Percentiles rank a stretch among this genome's conserved stretches.
phyloP scores from a whole-genome alignment of 1,140 invertebrate genomes.

The Cecropterus lyciades region DNA sequence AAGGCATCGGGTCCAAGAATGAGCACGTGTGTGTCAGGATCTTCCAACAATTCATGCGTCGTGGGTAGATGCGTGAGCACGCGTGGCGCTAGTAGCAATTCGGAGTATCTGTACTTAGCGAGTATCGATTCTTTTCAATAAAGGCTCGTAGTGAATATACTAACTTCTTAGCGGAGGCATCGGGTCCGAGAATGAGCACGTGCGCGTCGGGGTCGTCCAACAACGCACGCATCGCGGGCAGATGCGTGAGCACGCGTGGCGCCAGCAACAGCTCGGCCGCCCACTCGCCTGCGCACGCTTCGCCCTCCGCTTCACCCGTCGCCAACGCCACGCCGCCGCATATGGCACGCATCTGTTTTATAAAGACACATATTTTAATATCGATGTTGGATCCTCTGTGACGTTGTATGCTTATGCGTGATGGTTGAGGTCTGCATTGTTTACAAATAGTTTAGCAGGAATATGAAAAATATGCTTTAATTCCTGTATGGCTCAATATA shows the following conservation, averaged over 20 bases:
- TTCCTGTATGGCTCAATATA: too few relatives aligned
- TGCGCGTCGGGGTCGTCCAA: conserved; percentile 29
- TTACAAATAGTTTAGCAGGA: too few relatives aligned
- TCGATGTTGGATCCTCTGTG: too few relatives aligned
- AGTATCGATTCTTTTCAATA: too few relatives aligned
- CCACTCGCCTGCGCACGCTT: neutral
- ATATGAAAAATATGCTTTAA: too few relatives aligned
- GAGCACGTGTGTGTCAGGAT: conserved; percentile 28
- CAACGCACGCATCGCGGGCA: conserved; percentile 40
- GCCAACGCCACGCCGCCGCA: neutral
- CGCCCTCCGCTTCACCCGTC: too few relatives aligned
- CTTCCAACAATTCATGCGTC: conserved; percentile 32
- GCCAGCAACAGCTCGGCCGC: conserved; percentile 24
- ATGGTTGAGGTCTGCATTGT: too few relatives aligned
- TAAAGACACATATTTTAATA: too few relatives aligned
- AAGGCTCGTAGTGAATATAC: neutral
- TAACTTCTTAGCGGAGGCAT: conserved; percentile 60
- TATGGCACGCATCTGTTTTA: neutral
- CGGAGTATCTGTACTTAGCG: too few relatives aligned
- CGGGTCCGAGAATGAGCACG: conserved; percentile 49
- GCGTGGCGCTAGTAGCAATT: conserved; percentile 33
- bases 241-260: conserved; percentile 27
- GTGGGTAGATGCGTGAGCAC: conserved; percentile 15
- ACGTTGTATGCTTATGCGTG: too few relatives aligned
- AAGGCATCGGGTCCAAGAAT: too few relatives aligned